These are phyloP conservation scores for Sebastes diaconus DNA, from an alignment of 2,797 vertebrate genomes.

Conservation along the genomic window DNA sequence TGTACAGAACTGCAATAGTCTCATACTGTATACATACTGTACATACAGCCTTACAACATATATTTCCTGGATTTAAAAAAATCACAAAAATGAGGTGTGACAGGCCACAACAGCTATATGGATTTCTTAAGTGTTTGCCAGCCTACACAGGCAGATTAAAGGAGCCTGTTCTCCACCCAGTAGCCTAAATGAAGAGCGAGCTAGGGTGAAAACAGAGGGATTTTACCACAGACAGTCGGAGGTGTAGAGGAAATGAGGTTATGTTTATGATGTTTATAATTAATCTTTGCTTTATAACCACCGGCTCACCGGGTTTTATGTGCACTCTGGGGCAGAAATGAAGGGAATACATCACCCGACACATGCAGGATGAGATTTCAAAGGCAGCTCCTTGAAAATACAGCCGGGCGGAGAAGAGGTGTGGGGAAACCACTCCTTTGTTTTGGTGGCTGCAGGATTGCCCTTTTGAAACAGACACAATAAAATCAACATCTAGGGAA, in stretches of 20 bases:
- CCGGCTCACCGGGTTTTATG: constrained; percentile 39
- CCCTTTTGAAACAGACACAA: neutral
- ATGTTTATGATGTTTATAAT: constrained; percentile 51
- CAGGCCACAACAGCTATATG: neutral
- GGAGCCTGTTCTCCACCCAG: neutral
- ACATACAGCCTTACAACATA: neutral
- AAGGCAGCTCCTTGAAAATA: neutral
- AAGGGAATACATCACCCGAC: constrained; percentile 28
- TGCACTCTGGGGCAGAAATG: constrained; percentile 3
- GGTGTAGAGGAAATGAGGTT: constrained; percentile 14
- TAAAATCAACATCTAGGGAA: neutral
- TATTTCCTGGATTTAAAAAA: neutral
- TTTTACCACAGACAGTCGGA: constrained; percentile 4
- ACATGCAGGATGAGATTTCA: neutral
- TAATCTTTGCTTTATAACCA: constrained; percentile 18
- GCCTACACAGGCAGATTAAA: neutral
- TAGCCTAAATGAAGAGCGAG: neutral
- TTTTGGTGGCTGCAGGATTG: neutral
- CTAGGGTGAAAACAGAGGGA: neutral
- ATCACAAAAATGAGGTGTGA: neutral
- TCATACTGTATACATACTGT: neutral
- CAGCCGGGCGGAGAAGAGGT: neutral
- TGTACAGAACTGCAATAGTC: neutral
- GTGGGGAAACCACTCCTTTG: neutral
- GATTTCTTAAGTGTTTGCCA: neutral